Base-by-base conservation (phyloP, 23 tunicate species). In the Clavelina lepadiformis region DNA sequence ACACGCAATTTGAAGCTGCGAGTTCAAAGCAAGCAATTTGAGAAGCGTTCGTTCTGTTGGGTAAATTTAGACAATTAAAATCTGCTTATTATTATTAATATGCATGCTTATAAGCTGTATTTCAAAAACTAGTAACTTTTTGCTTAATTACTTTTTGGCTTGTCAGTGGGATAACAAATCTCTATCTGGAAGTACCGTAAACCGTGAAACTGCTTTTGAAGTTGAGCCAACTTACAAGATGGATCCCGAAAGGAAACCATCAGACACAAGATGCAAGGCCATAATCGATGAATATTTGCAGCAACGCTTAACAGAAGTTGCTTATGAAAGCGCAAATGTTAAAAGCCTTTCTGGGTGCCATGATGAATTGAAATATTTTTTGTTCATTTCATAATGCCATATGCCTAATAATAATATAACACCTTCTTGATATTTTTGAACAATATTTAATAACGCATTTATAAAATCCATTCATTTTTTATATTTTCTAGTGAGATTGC, bases 221-320 rank as follows among this genome's bases (percentile, higher is more conserved):
- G 33, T 32, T 23, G 82, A 67, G 50, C 83, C 93, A 11, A 68
- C 93, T 7, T 84, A 84, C 52, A 63, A 62, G 31, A 69, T 76
- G 79, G 65, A 58, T 19, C 93, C 93, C 0, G 33, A 56, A 25
- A 31, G 3, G 23, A 84, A 84, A 55, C 78, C 74, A 1, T 35
- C 64, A 15, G 46, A 62, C n/a, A 47, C 24, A 20, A 69, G 70
- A 70, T 77, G 82, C 67, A 61, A 63, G 32, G 61, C 45, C 11
- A 18, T 77, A 31, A 56, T 84, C 3, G 68, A 65, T 1, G 56
- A 60, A 31, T 71, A 68, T 31, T 58, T 83, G 59, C 32, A 51
- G 8, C 54, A 67, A 36, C 67, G 27, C 28, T 82, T 83, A 33
- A 57, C 68, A 22, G 66, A 79, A 20, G 65, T 60, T 24, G 52